A percentile compares a stretch with the other conserved stretches of the same genome.
Conservation (phyloP, 2,888 invertebrate genomes). For the Chrysodeixis includens region DNA sequence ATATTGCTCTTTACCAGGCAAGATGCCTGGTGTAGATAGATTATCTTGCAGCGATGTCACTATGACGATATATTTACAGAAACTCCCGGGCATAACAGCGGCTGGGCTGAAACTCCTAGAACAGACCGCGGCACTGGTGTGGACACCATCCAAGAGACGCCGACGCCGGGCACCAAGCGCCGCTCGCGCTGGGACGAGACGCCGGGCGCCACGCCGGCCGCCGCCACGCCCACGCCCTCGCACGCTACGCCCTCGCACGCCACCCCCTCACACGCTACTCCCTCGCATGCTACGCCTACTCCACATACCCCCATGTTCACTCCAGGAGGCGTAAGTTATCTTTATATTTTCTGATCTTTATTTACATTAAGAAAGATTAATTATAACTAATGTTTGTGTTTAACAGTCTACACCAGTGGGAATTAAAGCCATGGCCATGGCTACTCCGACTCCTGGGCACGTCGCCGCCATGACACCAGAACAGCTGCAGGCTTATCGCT, state of each 20-base stretch:
- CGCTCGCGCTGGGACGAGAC: constrained; percentile 99
- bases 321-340: constrained; percentile 91
- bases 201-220: constrained; percentile 94
- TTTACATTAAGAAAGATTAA: neutral
- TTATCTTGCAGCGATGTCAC: too few relatives aligned
- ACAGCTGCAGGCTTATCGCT: constrained; percentile 98
- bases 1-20: too few relatives aligned
- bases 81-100: constrained; percentile 98
- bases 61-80: constrained; percentile 84
- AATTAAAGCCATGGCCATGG: constrained; percentile 99
- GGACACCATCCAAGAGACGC: constrained; percentile 96
- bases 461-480: constrained; percentile 99
- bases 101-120: constrained; percentile 99
- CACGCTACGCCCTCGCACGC: constrained; percentile 92
- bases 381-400: constrained; percentile 10
- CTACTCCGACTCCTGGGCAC: constrained; percentile 99
- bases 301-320: constrained; percentile 92
- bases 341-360: neutral
- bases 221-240: constrained; percentile 92
- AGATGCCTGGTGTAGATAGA: too few relatives aligned
- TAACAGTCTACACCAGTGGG: constrained; percentile 94
- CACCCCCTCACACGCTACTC: constrained; percentile 93
- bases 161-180: constrained; percentile 98
- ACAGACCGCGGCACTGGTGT: constrained; percentile 95
- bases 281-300: constrained; percentile 91